Evolutionary conservation across 1,140 invertebrate genomes (phyloP), one percentile per base, ranked within the genome.

Genomic region (Drepana arcuata): DNA sequence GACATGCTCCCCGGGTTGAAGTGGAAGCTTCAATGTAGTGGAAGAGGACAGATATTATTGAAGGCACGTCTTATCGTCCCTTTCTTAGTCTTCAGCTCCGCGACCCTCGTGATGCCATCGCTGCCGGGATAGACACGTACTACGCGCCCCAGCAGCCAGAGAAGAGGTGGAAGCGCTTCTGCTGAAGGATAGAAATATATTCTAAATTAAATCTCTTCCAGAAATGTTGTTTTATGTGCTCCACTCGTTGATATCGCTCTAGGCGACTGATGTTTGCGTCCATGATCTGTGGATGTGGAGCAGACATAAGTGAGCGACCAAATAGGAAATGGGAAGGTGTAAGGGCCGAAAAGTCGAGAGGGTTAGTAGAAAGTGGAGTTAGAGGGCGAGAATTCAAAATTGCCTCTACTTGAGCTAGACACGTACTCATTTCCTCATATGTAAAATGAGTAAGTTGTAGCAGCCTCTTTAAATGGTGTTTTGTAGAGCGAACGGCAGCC

Each of bases 21-120:
- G 38, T 16, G 25, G 21, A 12, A 23, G 14, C 24, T 23, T 16
- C n/a, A 16, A 13, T 10, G 2, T 16, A 34, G 14, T 31, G 51
- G 40, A 16, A 54, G 40, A 2, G 46, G 36, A 26, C 51, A 46
- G 5, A 54, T 33, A 23, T 43, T 50, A 23, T 56, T 50, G 24
- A 42, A 45, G 14, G 26, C 43, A 7, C 52, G 14, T 16, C n/a
- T 9, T n/a, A 32, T 15, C 4, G n/a, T 34, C 3, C 32, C 18
- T 7, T 24, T 21, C 11, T 21, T 23, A 12, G 32, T 34, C 13
- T 24, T 21, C 1, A 34, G 2, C 7, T 34, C 32, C 1, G 11
- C 32, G 2, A 34, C 18, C 1, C 32, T 7, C 2, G 16, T 23
- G n/a, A 23, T 6, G 2, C 32, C 10, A n/a, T 34, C 32, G 7